Percentiles rank a stretch among this genome's conserved stretches.
These are phyloP conservation scores for Uropsilus gracilis DNA, from an alignment of 2,113 vertebrate genomes.

Conservation along the genomic window DNA sequence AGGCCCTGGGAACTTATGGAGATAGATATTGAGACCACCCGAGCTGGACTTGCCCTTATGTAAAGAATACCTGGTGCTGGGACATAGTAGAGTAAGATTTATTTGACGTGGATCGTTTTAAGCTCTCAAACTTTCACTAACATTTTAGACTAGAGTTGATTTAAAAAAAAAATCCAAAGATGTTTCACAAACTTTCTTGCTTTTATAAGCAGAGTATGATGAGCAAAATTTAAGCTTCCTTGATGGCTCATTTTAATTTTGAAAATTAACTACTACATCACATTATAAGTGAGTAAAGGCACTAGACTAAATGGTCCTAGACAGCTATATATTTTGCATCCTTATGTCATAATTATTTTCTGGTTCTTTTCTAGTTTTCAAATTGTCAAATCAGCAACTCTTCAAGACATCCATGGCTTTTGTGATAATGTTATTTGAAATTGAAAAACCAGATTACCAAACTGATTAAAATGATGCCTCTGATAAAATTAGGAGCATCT, in stretches of 20 bases:
- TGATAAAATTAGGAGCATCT: not conserved
- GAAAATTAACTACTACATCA: slow-evolving; percentile 65
- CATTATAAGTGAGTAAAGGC: slow-evolving; percentile 32
- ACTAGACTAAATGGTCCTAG: slow-evolving; percentile 18
- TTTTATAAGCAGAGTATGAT: slow-evolving; percentile 72
- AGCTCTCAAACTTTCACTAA: slow-evolving; percentile 49
- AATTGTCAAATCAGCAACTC: slow-evolving; percentile 25
- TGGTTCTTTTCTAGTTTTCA: slow-evolving; percentile 40
- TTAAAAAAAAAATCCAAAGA: slow-evolving; percentile 13
- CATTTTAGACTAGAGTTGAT: slow-evolving; percentile 46
- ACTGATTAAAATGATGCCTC: not conserved
- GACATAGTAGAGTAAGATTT: not conserved
- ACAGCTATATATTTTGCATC: slow-evolving; percentile 54
- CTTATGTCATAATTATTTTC: slow-evolving; percentile 59
- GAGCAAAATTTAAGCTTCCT: slow-evolving; percentile 69
- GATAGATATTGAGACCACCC: not conserved
- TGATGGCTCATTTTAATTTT: slow-evolving; percentile 74
- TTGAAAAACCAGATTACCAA: slow-evolving; percentile 21
- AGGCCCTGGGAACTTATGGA: not conserved
- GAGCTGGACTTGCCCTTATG: not conserved
- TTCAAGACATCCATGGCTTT: not conserved
- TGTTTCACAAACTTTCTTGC: slow-evolving; percentile 67
- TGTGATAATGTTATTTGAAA: not conserved
- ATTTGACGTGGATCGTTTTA: not conserved
- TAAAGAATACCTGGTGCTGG: not conserved